phyloP scores from a whole-genome alignment of 1,140 invertebrate species.

The Trachymyrmex cornetzi region DNA sequence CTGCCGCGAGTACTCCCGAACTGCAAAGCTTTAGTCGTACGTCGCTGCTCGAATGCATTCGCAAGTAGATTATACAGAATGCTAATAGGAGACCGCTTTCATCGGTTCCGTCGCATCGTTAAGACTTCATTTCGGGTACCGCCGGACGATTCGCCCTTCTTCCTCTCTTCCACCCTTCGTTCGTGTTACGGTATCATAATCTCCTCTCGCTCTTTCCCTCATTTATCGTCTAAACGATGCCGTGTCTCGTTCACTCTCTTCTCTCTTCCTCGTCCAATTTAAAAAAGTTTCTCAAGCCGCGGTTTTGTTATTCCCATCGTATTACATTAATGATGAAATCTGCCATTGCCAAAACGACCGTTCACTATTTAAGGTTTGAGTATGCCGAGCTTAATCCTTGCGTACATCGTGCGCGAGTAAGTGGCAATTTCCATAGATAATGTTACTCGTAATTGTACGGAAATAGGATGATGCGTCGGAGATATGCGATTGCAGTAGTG shows the following conservation, averaged over 20 bases:
- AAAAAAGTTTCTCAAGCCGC: conserved; percentile 24
- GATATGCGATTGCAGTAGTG: conserved; percentile 48
- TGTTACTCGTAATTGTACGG: conserved; percentile 65
- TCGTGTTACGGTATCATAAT: background rate
- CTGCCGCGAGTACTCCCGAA: conserved; percentile 59
- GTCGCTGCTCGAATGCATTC: conserved; percentile 72
- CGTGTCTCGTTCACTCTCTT: background rate
- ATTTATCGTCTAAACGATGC: background rate
- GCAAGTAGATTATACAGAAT: conserved; percentile 73
- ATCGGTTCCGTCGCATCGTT: conserved; percentile 66
- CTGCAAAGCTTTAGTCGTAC: conserved; percentile 60
- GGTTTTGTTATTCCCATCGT: background rate
- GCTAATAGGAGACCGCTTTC: conserved; percentile 64
- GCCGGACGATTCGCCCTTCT: background rate
- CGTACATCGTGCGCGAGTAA: conserved; percentile 30
- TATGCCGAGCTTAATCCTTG: conserved; percentile 42
- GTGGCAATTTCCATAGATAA: conserved; percentile 65
- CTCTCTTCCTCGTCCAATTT: background rate
- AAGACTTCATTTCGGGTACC: conserved; percentile 68
- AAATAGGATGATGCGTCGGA: conserved; percentile 63
- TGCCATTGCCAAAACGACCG: background rate
- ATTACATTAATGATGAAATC: conserved; percentile 43
- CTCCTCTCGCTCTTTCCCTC: background rate
- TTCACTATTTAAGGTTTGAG: conserved; percentile 55
- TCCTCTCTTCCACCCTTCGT: background rate